Base-by-base conservation (phyloP, 2,888 invertebrate species). In the Aproaerema taeniolella region DNA sequence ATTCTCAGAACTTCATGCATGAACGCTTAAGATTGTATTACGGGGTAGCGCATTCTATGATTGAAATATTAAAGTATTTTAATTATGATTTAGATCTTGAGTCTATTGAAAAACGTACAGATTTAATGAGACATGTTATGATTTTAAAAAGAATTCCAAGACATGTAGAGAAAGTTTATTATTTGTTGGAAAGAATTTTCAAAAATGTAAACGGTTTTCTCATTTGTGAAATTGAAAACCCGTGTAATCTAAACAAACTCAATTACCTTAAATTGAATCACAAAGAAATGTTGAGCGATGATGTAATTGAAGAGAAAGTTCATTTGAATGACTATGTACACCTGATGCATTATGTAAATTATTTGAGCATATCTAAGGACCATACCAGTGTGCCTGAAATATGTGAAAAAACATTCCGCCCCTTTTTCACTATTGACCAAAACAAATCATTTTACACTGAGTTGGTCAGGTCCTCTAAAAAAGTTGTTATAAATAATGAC, bases 191-290 rank as follows among this genome's bases (percentile, higher is more conserved):
- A 25, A 58, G 36, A 37, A 67, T 65, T 32, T 67, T 68, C 38
- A 67, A 61, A 42, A 57, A 9, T 8, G 38, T 31, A 1, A 39
- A 62, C 17, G 61, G 61, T 7, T 67, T 64, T 42, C 43, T 67
- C 1, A 33, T 62, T 1, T 39, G 50, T 49, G 58, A 61, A 53
- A 61, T 67, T 36, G 47, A 55, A 42, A 51, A 58, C 0, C 56
- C 50, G 2, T 33, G 2, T 13, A 59, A 64, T 50, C 12, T 67
- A 11, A 39, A 56, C 15, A 59, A 49, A 41, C 55, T 67, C 0
- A 66, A 67, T 46, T 67, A 63, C 20, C 42, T 65, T 0, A 61
- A 57, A 39, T 41, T 57, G 1, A 29, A 59, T 42, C 63, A 63
- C 41, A 61, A 58, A 36, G 42, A 33, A 3, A 53, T 59, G 42